Conservation (phyloP, 2,797 vertebrate genomes). For the Valencia hispanica region DNA sequence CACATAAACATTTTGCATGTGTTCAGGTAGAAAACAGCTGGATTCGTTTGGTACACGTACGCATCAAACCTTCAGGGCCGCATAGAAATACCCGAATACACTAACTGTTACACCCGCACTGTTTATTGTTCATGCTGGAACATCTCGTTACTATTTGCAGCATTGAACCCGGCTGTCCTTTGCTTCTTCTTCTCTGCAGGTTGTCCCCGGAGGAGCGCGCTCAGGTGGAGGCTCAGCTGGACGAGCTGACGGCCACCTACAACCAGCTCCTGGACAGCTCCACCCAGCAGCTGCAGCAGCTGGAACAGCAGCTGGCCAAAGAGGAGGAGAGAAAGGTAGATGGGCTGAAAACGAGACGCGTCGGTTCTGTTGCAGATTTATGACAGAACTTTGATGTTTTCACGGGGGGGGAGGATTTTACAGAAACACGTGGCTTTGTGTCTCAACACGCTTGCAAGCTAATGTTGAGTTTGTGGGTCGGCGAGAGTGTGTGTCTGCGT, state of each 20-base stretch:
- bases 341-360: background rate
- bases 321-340: constrained; percentile 96
- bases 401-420: constrained; percentile 21
- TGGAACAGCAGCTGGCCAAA: constrained; percentile 91
- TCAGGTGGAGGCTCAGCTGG: constrained; percentile 86
- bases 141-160: background rate
- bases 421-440: constrained; percentile 33
- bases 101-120: too few species aligned
- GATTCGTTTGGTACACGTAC: too few species aligned
- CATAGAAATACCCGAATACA: too few species aligned
- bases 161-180: too few species aligned
- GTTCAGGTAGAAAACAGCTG: too few species aligned
- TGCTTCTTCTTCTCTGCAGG: constrained; percentile 72
- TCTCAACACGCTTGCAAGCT: constrained; percentile 54
- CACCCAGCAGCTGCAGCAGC: constrained; percentile 89
- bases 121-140: background rate
- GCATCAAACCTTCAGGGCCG: too few species aligned
- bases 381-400: background rate
- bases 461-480: constrained; percentile 49
- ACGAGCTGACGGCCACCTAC: constrained; percentile 87
- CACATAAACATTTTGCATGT: too few species aligned
- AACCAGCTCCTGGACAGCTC: constrained; percentile 87
- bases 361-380: background rate
- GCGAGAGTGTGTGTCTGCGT: constrained; percentile 46
- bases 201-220: constrained; percentile 89